Conservation (phyloP, 2,797 vertebrate genomes). For the Lepilemur septentrionalis region DNA sequence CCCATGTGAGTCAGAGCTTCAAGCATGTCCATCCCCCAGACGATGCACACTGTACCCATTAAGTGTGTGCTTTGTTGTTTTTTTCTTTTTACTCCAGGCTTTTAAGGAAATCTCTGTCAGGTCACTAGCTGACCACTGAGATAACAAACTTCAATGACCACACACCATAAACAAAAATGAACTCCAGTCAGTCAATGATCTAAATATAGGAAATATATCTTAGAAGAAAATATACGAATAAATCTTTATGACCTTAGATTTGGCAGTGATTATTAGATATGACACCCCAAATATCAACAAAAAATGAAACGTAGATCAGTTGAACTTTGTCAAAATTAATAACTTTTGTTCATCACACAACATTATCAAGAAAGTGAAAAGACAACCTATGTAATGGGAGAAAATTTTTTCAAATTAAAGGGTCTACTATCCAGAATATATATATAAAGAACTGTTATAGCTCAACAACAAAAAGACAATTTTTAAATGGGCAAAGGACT, state of each 20-base stretch:
- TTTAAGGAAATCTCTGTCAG: background rate
- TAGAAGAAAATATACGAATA: background rate
- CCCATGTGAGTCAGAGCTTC: too few relatives aligned
- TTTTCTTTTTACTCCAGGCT: background rate
- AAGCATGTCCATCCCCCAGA: too few relatives aligned
- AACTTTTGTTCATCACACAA: background rate
- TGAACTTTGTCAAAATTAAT: background rate
- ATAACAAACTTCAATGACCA: background rate
- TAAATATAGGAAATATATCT: background rate
- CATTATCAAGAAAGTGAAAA: background rate
- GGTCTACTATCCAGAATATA: background rate
- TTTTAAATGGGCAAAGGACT: background rate
- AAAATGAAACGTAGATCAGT: background rate
- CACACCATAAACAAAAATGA: background rate
- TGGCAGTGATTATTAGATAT: background rate
- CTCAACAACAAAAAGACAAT: background rate
- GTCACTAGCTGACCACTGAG: background rate
- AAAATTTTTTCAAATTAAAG: background rate
- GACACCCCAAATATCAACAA: background rate
- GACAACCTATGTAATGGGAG: background rate
- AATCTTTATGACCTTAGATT: background rate
- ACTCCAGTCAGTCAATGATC: background rate
- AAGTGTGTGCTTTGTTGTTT: background rate
- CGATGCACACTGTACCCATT: too few relatives aligned
- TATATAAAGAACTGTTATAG: background rate